phyloP scores from a whole-genome alignment of 2,797 vertebrate species.

The Myripristis murdjan region DNA sequence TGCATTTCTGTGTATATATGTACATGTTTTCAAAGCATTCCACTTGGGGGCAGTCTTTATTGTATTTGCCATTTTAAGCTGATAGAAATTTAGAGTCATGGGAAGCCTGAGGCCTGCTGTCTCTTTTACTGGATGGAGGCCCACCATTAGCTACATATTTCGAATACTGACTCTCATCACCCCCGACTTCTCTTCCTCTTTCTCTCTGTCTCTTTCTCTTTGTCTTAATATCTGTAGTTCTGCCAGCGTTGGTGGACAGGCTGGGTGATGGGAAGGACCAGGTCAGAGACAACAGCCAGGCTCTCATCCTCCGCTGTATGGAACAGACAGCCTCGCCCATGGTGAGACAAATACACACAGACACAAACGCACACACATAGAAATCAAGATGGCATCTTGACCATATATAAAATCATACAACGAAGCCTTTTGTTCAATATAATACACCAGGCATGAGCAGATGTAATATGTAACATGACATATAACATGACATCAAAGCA shows the following conservation, averaged over 20 bases:
- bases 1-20: neutral
- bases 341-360: slow-evolving; percentile 82
- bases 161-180: slow-evolving; percentile 6
- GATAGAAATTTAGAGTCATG: neutral
- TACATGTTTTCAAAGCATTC: slow-evolving; percentile 30
- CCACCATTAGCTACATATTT: slow-evolving; percentile 16
- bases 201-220: neutral
- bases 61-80: slow-evolving; percentile 24
- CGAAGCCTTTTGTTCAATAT: neutral
- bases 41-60: slow-evolving; percentile 64
- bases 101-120: slow-evolving; percentile 25
- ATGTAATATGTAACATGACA: too few species aligned
- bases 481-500: neutral
- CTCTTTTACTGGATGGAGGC: neutral
- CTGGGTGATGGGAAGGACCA: slow-evolving; percentile 97
- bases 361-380: slow-evolving; percentile 7
- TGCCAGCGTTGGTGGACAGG: slow-evolving; percentile 93
- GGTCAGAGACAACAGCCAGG: slow-evolving; percentile 95
- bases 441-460: neutral
- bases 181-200: neutral
- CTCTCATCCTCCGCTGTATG: slow-evolving; percentile 92
- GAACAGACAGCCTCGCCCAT: slow-evolving; percentile 90
- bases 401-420: too few species aligned
- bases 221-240: slow-evolving; percentile 80
- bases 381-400: neutral